phyloP scores from a whole-genome alignment of 1,140 invertebrate genomes.

The Macrocentrus cingulum region DNA sequence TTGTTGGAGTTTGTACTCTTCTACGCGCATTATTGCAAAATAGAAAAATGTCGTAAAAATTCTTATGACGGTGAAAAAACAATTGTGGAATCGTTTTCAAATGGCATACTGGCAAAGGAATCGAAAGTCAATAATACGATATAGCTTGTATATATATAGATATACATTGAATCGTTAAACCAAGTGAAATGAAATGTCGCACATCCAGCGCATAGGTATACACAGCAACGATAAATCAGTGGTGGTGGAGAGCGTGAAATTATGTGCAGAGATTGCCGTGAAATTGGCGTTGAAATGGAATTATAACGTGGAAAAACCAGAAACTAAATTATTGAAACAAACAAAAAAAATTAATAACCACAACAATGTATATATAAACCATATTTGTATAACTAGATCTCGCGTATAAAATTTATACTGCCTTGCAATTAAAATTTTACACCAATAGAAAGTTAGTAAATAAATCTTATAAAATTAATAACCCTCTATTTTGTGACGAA shows the following conservation, averaged over 20 bases:
- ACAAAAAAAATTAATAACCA: background rate
- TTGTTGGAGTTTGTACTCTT: no score
- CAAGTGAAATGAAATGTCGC: conserved; percentile 6
- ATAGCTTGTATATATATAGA: no score
- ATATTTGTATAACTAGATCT: no score
- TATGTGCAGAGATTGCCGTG: conserved; percentile 7
- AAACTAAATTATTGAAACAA: background rate
- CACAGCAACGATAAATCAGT: conserved; percentile 12
- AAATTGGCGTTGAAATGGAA: background rate
- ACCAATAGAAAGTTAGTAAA: no score
- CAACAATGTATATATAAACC: no score
- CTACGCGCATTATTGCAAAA: no score
- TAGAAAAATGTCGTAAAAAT: background rate
- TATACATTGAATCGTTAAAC: background rate
- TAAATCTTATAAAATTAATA: no score
- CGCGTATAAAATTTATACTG: no score
- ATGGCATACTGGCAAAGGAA: no score
- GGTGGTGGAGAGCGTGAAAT: conserved; percentile 9
- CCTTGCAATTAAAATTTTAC: no score
- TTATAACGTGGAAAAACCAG: background rate
- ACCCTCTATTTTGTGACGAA: no score
- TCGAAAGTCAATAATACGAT: no score
- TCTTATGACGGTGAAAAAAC: background rate
- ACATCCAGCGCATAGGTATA: background rate
- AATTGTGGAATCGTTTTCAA: background rate